These are phyloP conservation scores for Plectropomus leopardus DNA, from an alignment of 2,113 vertebrate genomes.

Conservation along the genomic window DNA sequence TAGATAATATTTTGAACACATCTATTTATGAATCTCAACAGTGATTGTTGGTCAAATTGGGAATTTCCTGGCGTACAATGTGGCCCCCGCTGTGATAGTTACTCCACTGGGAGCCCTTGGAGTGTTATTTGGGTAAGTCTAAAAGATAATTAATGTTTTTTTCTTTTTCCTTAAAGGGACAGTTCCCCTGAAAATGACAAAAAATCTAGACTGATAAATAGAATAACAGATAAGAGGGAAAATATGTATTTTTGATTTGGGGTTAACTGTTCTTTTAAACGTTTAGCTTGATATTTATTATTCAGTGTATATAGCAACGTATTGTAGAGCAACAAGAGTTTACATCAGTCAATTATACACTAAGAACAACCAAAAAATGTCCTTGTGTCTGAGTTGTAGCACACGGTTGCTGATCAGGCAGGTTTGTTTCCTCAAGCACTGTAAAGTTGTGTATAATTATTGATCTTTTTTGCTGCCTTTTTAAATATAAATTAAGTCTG, in stretches of 20 bases:
- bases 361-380: background rate
- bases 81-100: conserved; percentile 93
- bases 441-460: background rate
- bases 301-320: background rate
- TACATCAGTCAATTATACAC: background rate
- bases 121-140: conserved; percentile 95
- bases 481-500: background rate
- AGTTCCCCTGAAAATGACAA: too few species aligned
- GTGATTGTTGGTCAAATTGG: conserved; percentile 96
- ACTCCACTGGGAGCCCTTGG: conserved; percentile 96
- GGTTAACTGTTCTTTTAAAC: too few species aligned
- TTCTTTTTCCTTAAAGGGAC: too few species aligned
- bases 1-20: background rate
- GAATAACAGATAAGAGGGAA: too few species aligned
- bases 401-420: background rate
- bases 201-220: too few species aligned
- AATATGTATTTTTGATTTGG: too few species aligned
- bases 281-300: background rate
- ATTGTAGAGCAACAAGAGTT: background rate
- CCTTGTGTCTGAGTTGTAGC: too few species aligned
- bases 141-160: background rate
- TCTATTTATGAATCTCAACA: conserved; percentile 66
- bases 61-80: conserved; percentile 96
- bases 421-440: too few species aligned
- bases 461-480: background rate